Evolutionary conservation across 2,113 vertebrate species (phyloP).

Genomic region (Percopsis transmontana): DNA sequence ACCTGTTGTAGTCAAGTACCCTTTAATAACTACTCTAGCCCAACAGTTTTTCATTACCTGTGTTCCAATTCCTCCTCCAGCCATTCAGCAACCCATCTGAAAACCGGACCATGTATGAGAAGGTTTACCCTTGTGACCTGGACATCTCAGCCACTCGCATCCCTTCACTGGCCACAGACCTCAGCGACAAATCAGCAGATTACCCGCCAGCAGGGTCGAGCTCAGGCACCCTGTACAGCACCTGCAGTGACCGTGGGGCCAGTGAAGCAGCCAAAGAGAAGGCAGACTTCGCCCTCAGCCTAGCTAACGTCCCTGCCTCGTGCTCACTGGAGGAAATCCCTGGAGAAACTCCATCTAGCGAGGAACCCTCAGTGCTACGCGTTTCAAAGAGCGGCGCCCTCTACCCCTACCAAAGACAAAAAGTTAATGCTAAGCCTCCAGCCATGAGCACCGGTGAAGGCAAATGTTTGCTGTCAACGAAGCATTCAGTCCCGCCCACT

Average conservation of each 20-base stretch:
- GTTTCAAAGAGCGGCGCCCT: background rate
- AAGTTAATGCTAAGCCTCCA: conserved; percentile 12
- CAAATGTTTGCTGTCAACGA: background rate
- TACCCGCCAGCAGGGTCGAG: background rate
- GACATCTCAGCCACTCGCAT: background rate
- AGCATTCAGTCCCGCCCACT: background rate
- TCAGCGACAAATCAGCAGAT: background rate
- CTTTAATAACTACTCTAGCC: background rate
- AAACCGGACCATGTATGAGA: conserved; percentile 29
- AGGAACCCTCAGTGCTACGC: conserved; percentile 28
- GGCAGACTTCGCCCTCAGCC: background rate
- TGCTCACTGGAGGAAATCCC: background rate
- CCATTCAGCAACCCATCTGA: conserved; percentile 43
- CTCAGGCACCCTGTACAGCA: background rate
- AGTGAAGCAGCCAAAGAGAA: background rate
- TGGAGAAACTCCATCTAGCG: conserved; percentile 1
- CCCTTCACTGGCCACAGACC: background rate
- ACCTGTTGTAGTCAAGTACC: background rate
- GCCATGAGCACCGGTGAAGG: background rate
- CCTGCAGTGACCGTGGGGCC: background rate
- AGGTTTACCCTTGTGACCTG: conserved; percentile 32
- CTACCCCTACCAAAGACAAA: conserved; percentile 63
- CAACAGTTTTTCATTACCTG: background rate
- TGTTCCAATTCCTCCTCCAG: conserved; percentile 22
- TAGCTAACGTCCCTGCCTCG: background rate